Base-by-base conservation (phyloP, 1,140 invertebrate species). In the Atta texana region DNA sequence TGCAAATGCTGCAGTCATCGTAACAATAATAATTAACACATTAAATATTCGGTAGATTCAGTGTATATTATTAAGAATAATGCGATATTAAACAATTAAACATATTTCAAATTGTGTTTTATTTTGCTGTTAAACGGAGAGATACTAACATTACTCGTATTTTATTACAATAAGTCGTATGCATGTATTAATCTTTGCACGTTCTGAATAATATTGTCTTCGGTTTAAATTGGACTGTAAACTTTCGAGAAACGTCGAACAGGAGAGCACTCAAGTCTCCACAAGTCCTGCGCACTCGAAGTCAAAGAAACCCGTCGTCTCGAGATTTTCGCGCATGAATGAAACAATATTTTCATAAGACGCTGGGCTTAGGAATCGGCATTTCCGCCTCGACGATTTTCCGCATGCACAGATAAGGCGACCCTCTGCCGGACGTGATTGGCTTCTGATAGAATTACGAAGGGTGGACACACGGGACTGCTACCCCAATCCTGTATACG, bases 371-470 rank as follows among this genome's bases (percentile, higher is more conserved):
- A 76, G 59, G n/a, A 90, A 87, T 91, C 87, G 89, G 86, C 87
- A 76, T 93, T 92, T 92, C 92, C 88, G 90, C 88, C 89, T 90
- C 55, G 68, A 72, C 90, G 91, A 93, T 92, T 93, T 94, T 93
- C 92, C 87, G 89, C 91, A 91, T 92, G 91, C 90, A 91, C 86
- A 89, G 85, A 91, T 92, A 86, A 74, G 86, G 87, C 91, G 88
- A 88, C 91, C 91, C 89, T 92, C 87, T 71, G 82, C 92, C 90
- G 93, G 92, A 93, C 93, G 92, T 93, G 94, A 94, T 94, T 94
- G 94, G 93, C 94, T 94, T 92, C 93, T 93, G 93, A 94, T 94
- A 93, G 93, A 93, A 94, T 94, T 94, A 94, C 92, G 92, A 91
- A 92, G 92, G 92, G 92, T 92, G 91, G 88, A 92, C 88, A 89